Conservation (phyloP, 2,888 invertebrate genomes). For the Eupithecia dodoneata region DNA sequence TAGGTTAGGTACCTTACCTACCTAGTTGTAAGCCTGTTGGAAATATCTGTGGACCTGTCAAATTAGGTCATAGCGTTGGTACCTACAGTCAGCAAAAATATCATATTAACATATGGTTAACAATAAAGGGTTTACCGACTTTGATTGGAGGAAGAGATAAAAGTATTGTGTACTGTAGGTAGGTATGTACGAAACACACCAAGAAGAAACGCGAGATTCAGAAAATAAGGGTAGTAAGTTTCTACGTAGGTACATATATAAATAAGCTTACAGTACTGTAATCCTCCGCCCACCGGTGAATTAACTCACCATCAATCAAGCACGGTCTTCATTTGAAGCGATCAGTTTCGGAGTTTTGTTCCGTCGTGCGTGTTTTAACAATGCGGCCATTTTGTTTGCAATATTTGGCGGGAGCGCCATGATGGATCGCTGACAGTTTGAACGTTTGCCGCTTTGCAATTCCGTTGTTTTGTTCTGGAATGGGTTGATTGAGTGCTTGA, state of each 20-base stretch:
- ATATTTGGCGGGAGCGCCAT: slow-evolving; percentile 59
- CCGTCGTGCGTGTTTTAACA: slow-evolving; percentile 35
- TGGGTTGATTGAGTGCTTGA: slow-evolving; percentile 40
- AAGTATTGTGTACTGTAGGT: no score
- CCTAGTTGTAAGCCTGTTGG: not conserved
- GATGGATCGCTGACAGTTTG: slow-evolving; percentile 59
- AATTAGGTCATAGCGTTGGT: no score
- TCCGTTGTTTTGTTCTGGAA: slow-evolving; percentile 47
- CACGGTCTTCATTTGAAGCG: slow-evolving; percentile 33
- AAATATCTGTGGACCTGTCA: no score
- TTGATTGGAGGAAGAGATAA: no score
- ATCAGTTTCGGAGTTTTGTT: slow-evolving; percentile 33
- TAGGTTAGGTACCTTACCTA: not conserved
- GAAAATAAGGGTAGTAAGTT: not conserved
- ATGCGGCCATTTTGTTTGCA: slow-evolving; percentile 55
- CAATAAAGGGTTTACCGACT: no score
- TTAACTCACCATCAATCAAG: slow-evolving; percentile 32
- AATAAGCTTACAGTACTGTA: no score
- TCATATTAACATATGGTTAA: no score
- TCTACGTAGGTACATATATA: not conserved
- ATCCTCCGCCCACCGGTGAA: slow-evolving; percentile 5
- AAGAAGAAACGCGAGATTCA: not conserved
- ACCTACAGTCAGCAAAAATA: no score
- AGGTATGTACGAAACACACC: no score
- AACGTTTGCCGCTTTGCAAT: slow-evolving; percentile 55